Evolutionary conservation across 1,140 invertebrate species (phyloP).

Genomic region (Drosophila elegans): DNA sequence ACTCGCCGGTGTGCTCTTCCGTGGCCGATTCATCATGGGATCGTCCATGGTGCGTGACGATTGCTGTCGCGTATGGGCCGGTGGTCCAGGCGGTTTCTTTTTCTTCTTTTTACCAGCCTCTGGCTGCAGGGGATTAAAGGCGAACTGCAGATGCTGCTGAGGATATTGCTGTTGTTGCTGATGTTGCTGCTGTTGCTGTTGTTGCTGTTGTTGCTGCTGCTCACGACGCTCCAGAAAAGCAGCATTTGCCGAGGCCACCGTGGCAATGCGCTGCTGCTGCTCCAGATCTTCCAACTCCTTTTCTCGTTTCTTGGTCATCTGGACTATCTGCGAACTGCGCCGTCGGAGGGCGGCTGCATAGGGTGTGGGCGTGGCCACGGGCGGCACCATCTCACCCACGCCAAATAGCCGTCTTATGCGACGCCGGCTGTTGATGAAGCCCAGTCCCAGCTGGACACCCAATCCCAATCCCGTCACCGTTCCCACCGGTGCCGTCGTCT

Average conservation of each 20-base stretch:
- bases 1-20: constrained; percentile 46
- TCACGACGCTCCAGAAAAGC: constrained; percentile 65
- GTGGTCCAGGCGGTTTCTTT: constrained; percentile 75
- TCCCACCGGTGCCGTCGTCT: constrained; percentile 6
- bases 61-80: constrained; percentile 70
- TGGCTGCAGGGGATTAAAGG: constrained; percentile 37
- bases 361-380: constrained; percentile 30
- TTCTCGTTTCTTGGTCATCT: constrained; percentile 71
- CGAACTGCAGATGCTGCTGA: constrained; percentile 29
- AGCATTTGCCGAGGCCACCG: constrained; percentile 75
- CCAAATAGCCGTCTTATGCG: constrained; percentile 74
- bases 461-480: constrained; percentile 42
- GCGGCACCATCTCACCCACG: constrained; percentile 39
- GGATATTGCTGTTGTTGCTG: constrained; percentile 28
- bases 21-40: constrained; percentile 77
- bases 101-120: constrained; percentile 72
- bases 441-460: constrained; percentile 66
- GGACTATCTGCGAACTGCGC: constrained; percentile 74
- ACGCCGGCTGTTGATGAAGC: constrained; percentile 78
- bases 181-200: constrained; percentile 11
- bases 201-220: constrained; percentile 47
- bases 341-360: constrained; percentile 60
- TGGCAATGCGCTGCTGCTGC: constrained; percentile 76
- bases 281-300: constrained; percentile 65
- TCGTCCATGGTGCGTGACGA: constrained; percentile 77